A percentile compares a stretch with the other conserved stretches of the same genome.
Conservation (phyloP, 2,113 vertebrate genomes). For the Phrynosoma blainvillii region DNA sequence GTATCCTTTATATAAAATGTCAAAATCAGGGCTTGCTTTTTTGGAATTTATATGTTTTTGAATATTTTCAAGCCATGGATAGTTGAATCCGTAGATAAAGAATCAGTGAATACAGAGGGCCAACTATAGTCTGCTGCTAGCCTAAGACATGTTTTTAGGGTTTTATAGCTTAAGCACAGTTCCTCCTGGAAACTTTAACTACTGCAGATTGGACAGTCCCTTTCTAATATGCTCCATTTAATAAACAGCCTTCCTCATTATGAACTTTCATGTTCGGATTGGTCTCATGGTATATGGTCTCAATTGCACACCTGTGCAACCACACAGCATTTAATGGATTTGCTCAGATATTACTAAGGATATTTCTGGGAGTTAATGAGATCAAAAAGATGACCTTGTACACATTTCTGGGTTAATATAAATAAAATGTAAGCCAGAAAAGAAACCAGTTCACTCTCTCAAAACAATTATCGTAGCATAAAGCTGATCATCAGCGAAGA, state of each 20-base stretch:
- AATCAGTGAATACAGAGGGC: too few species aligned
- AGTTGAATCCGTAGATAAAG: too few species aligned
- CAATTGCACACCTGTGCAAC: conserved; percentile 18
- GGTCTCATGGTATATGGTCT: conserved; percentile 20
- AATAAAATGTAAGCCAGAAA: background rate
- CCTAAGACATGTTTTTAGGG: background rate
- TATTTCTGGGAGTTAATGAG: conserved; percentile 15
- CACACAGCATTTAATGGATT: conserved; percentile 6
- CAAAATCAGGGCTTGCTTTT: too few species aligned
- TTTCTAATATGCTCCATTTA: conserved; percentile 10
- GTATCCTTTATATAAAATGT: too few species aligned
- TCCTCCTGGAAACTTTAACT: conserved; percentile 24
- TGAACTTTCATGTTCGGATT: conserved; percentile 17
- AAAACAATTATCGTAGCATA: background rate
- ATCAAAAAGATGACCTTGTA: conserved; percentile 15
- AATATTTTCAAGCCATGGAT: too few species aligned
- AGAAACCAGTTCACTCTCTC: background rate
- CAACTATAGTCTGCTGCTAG: too few species aligned
- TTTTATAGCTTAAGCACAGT: conserved; percentile 24
- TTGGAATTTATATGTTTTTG: too few species aligned
- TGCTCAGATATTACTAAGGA: conserved; percentile 1
- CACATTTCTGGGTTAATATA: background rate
- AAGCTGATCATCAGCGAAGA: background rate
- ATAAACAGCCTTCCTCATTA: conserved; percentile 3
- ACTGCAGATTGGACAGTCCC: background rate